Base-by-base conservation (phyloP, 2,888 invertebrate genomes). In the Anthophora plumipes region DNA sequence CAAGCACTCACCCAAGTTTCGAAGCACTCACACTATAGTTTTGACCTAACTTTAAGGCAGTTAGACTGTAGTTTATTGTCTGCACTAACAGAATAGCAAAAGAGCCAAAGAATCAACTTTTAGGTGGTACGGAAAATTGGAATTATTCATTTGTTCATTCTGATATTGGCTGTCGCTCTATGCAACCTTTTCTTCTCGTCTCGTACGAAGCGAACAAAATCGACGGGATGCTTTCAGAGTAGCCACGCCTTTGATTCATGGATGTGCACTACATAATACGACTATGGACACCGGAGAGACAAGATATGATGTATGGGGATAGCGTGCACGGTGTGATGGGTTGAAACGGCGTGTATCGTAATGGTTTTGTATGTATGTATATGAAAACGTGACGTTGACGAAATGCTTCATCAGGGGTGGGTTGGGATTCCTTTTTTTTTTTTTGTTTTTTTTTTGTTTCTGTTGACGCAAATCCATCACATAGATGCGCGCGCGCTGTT, bases 371-470 rank as follows among this genome's bases (percentile, higher is more conserved):
- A 69, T 54, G 17, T 39, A 43, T 55, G 46, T 48, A 17, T 63
- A 59, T 66, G 76, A 60, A 71, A 77, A 64, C 71, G 41, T 77
- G 76, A 77, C 76, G 59, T 70, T 77, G 76, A 77, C 64, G 76
- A 57, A 77, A 77, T 59, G 70, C 64, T 64, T 71, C 55, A 39
- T 54, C 63, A 57, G 11, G n/a, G 25, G 54, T 39, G 22, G 46
- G 64, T 55, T 54, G 75, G 69, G 48, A n/a, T n/a, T n/a, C n/a
- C n/a, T 75, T 69, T 73, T 46, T 61, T 11, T 70, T 11, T 67
- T 41, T 64, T 64, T 54, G 72, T 64, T 64, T n/a, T 75, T 69
- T 73, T 46, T 61, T 11, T 70, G 14, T 67, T 41, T 64, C 72
- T 54, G 72, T 64, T 64, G 46, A 55, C 72, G 37, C 25, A 25